Evolutionary conservation across 2,888 invertebrate species (phyloP).

Genomic region (Nasonia oneida): DNA sequence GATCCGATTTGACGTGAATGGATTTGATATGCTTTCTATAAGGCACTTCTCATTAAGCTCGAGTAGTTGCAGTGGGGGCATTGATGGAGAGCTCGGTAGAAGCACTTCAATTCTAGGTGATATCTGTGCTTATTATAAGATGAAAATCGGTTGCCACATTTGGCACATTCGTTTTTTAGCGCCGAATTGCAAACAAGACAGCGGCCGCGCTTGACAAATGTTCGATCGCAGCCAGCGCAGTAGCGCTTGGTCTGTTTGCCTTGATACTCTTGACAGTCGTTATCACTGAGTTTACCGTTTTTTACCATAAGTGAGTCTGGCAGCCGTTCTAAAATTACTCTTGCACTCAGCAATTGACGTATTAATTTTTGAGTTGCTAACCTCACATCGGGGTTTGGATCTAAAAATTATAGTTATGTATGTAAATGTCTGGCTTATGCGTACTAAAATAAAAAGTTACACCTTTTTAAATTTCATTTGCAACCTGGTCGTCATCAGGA

Average conservation of each 20-base stretch:
- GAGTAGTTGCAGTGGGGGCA: neutral
- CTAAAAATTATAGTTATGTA: neutral
- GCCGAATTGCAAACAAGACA: neutral
- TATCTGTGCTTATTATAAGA: accelerated
- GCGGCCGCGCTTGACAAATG: no score
- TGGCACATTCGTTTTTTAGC: neutral
- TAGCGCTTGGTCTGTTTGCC: neutral
- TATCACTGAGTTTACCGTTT: neutral
- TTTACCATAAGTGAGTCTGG: neutral
- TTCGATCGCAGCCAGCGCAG: neutral
- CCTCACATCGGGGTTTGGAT: neutral
- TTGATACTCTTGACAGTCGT: neutral
- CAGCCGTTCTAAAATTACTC: neutral
- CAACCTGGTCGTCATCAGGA: neutral
- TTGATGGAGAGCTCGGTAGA: neutral
- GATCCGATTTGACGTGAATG: no score
- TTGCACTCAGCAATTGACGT: neutral
- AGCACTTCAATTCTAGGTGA: neutral
- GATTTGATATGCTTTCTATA: no score
- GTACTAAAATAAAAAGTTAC: no score
- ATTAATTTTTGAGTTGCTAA: neutral
- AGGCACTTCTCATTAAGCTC: no score
- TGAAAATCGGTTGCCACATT: neutral
- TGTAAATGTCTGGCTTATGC: no score
- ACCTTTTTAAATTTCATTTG: no score